A percentile compares a stretch with the other conserved stretches of the same genome.
Evolutionary conservation across 2,797 vertebrate genomes (phyloP).

Genomic region (Cossypha dichroa): DNA sequence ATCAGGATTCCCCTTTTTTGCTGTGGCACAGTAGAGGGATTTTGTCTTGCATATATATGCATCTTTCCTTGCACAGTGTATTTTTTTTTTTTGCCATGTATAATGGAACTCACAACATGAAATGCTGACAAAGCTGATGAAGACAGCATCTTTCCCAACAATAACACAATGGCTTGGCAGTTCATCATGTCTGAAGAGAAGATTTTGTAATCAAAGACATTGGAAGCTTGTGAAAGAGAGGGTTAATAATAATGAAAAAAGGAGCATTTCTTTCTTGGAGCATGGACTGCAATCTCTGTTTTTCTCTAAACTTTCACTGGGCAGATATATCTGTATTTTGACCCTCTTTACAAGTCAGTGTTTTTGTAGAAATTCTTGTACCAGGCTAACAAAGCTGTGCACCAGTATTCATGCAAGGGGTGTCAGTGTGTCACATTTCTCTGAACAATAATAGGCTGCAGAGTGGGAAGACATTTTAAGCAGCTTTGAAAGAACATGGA

Average conservation of each 20-base stretch:
- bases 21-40: neutral
- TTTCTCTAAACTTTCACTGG: neutral
- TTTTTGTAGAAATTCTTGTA: neutral
- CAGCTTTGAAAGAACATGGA: neutral
- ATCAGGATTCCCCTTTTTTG: neutral
- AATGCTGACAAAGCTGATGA: neutral
- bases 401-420: neutral
- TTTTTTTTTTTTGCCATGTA: neutral
- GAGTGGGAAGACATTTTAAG: constrained; percentile 9
- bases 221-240: neutral
- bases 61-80: neutral
- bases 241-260: neutral
- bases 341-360: neutral
- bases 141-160: neutral
- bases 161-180: neutral
- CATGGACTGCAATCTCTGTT: neutral
- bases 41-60: neutral
- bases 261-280: neutral
- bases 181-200: neutral
- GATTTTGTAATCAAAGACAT: neutral
- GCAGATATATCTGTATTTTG: neutral
- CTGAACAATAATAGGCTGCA: neutral
- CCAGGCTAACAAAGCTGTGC: neutral
- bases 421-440: neutral
- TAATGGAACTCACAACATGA: neutral